These are phyloP conservation scores for Zaprionus kolodkinae DNA, from an alignment of 1,140 invertebrate species.

Conservation along the genomic window DNA sequence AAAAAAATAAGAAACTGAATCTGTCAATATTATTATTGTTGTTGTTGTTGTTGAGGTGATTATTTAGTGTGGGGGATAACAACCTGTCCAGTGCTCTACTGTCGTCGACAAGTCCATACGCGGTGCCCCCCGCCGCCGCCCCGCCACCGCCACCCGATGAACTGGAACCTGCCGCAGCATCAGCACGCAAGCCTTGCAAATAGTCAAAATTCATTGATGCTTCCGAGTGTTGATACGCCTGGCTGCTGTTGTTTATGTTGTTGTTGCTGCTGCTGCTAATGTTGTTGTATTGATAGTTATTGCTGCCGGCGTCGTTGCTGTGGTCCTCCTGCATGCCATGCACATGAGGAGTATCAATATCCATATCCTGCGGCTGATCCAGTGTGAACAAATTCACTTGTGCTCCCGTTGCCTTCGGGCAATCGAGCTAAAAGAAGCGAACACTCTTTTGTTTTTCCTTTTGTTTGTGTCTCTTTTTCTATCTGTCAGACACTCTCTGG, in stretches of 20 bases:
- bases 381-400: slow-evolving; percentile 52
- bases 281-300: slow-evolving; percentile 37
- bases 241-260: background rate
- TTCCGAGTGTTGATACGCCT: slow-evolving; percentile 66
- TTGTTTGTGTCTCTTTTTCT: slow-evolving; percentile 10
- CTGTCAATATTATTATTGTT: slow-evolving; percentile 4
- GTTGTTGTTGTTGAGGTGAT: slow-evolving; percentile 15
- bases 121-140: slow-evolving; percentile 26
- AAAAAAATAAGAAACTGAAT: slow-evolving; percentile 17
- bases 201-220: slow-evolving; percentile 83
- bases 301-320: slow-evolving; percentile 25
- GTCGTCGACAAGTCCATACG: slow-evolving; percentile 74
- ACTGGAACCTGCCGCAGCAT: slow-evolving; percentile 49
- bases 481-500: background rate
- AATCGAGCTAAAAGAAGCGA: background rate
- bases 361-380: slow-evolving; percentile 79
- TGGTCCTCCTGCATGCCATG: slow-evolving; percentile 55
- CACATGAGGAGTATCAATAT: slow-evolving; percentile 75
- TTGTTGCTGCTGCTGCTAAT: slow-evolving; percentile 27
- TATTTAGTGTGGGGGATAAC: slow-evolving; percentile 65
- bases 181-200: slow-evolving; percentile 68
- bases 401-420: slow-evolving; percentile 22
- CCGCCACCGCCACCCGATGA: slow-evolving; percentile 22
- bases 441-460: slow-evolving; percentile 2
- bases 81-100: slow-evolving; percentile 82